A percentile compares a stretch with the other conserved stretches of the same genome.
Evolutionary conservation across 2,888 invertebrate species (phyloP).

Genomic region (Noctuana brunneofusca): DNA sequence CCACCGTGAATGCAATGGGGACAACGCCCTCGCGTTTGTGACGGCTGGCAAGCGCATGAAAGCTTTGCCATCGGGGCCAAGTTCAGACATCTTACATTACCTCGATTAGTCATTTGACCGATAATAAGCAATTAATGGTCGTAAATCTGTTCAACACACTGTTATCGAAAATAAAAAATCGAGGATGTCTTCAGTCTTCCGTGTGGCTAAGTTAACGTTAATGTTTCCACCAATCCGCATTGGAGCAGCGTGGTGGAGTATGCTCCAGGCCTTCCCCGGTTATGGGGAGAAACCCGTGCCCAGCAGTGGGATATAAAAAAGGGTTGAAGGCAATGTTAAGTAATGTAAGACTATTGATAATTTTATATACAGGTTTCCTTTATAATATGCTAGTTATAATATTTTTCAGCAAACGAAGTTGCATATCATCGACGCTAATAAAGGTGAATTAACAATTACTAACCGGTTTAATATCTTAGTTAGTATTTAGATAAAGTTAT

Average conservation of each 20-base stretch:
- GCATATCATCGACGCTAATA: background rate
- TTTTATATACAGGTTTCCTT: too few relatives aligned
- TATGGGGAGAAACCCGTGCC: too few relatives aligned
- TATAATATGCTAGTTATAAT: background rate
- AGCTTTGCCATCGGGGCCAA: constrained; percentile 21
- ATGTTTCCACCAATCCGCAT: too few relatives aligned
- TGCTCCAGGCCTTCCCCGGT: too few relatives aligned
- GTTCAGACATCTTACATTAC: constrained; percentile 7
- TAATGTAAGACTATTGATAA: too few relatives aligned
- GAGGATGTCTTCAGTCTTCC: too few relatives aligned
- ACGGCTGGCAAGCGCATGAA: constrained; percentile 4
- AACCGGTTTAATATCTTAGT: constrained; percentile 7
- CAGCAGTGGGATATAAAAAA: too few relatives aligned
- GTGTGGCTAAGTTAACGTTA: too few relatives aligned
- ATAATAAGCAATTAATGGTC: background rate
- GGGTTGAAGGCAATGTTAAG: too few relatives aligned
- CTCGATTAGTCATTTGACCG: background rate
- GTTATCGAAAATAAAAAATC: too few relatives aligned
- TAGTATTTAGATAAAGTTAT: background rate
- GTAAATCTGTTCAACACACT: background rate
- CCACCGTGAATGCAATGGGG: constrained; percentile 19
- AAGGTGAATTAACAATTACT: background rate
- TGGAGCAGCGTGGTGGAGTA: too few relatives aligned
- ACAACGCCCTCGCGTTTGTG: constrained; percentile 19
- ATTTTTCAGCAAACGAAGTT: background rate